Percentiles rank a stretch among this genome's conserved stretches.
Evolutionary conservation across 2,113 vertebrate species (phyloP).

Genomic region (Pardalotus punctatus): DNA sequence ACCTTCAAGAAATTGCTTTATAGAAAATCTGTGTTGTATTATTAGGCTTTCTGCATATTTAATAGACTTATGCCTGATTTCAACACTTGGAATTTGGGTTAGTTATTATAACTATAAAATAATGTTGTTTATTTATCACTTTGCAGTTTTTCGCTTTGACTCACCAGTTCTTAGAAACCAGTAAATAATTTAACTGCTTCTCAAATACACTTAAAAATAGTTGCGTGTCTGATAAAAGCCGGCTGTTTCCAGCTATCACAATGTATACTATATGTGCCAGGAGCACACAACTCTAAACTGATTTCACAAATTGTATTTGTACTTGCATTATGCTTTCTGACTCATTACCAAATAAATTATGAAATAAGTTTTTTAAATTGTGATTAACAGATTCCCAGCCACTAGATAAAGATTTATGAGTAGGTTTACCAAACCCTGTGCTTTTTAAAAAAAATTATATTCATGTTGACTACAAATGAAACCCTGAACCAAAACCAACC

Average conservation of each 20-base stretch:
- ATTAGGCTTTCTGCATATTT: background rate
- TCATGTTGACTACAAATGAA: background rate
- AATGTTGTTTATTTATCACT: background rate
- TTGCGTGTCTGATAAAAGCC: background rate
- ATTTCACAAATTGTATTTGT: background rate
- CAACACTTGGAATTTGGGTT: background rate
- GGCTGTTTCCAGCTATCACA: background rate
- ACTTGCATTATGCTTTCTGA: background rate
- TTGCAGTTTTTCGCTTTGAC: background rate
- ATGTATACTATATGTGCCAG: rapidly evolving
- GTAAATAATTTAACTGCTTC: background rate
- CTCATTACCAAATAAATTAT: background rate
- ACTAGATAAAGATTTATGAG: background rate
- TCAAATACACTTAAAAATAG: background rate
- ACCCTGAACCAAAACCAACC: background rate
- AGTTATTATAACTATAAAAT: background rate
- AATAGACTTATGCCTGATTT: background rate
- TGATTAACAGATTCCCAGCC: background rate
- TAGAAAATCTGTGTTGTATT: background rate
- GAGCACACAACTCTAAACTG: background rate
- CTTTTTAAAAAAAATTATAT: background rate
- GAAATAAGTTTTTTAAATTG: background rate
- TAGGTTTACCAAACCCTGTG: background rate
- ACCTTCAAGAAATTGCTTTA: background rate
- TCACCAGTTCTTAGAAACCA: background rate